These are phyloP conservation scores for Apotomis turbidana DNA, from an alignment of 2,888 invertebrate species.

Conservation along the genomic window DNA sequence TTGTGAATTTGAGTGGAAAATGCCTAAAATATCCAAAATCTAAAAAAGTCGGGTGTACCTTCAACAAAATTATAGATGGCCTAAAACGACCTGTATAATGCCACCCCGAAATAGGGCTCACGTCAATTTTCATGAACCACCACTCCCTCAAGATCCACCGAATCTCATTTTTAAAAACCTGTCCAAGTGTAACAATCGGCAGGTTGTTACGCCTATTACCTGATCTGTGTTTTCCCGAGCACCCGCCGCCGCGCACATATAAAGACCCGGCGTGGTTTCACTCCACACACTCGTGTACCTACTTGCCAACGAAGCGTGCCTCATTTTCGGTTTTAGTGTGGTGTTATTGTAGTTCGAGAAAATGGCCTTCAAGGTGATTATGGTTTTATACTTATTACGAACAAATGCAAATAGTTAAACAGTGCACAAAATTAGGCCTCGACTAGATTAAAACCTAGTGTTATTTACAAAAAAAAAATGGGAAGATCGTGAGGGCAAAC, in stretches of 20 bases:
- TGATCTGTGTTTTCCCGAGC: constrained; percentile 48
- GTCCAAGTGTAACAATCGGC: constrained; percentile 47
- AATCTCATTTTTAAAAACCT: constrained; percentile 17
- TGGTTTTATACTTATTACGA: constrained; percentile 42
- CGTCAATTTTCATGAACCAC: too few species aligned
- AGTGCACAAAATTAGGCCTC: too few species aligned
- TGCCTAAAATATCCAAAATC: too few species aligned
- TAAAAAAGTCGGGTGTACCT: too few species aligned
- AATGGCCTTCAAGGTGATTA: constrained; percentile 69
- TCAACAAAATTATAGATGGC: too few species aligned
- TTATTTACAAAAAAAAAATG: too few species aligned
- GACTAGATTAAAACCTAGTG: too few species aligned
- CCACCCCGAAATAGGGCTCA: too few species aligned
- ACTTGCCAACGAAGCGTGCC: constrained; percentile 55
- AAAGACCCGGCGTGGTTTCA: constrained; percentile 62
- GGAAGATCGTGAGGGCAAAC: too few species aligned
- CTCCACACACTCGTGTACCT: constrained; percentile 63
- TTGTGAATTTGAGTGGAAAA: too few species aligned
- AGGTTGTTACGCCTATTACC: constrained; percentile 33
- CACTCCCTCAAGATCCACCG: background rate
- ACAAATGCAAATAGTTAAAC: too few species aligned
- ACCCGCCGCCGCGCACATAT: constrained; percentile 57
- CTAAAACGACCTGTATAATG: too few species aligned
- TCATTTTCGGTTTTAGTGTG: constrained; percentile 47
- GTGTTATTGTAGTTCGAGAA: constrained; percentile 54